Evolutionary conservation across 2,113 vertebrate species (phyloP).

Genomic region (Sceloporus undulatus): DNA sequence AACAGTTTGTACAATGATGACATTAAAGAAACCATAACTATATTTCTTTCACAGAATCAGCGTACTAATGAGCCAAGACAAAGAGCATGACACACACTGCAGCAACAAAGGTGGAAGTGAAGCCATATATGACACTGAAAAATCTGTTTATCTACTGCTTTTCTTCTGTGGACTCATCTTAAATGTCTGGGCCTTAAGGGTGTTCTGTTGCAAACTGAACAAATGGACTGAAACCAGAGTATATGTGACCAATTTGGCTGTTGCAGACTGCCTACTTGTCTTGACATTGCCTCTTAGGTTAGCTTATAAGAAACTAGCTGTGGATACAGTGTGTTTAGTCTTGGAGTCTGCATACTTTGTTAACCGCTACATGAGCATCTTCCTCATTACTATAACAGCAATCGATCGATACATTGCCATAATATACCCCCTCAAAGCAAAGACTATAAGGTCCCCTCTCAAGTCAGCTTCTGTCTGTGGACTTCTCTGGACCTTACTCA

Average conservation of each 20-base stretch:
- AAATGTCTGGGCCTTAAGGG: conserved; percentile 70
- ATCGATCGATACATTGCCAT: conserved; percentile 71
- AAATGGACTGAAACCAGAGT: conserved; percentile 74
- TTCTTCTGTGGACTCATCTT: conserved; percentile 62
- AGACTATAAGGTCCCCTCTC: conserved; percentile 31
- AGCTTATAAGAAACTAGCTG: background rate
- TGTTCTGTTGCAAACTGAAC: conserved; percentile 64
- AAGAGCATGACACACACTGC: background rate
- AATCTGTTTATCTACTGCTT: background rate
- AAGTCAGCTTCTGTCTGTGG: conserved; percentile 68
- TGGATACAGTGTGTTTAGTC: conserved; percentile 34
- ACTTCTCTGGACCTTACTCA: conserved; percentile 67
- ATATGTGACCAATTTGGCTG: conserved; percentile 75
- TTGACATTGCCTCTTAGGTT: conserved; percentile 74
- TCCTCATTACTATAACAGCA: conserved; percentile 63
- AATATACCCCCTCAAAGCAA: conserved; percentile 71
- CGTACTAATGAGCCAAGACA: background rate
- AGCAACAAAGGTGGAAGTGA: background rate
- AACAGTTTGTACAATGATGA: background rate
- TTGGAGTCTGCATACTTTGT: conserved; percentile 67
- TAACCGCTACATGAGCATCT: conserved; percentile 73
- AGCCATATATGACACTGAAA: background rate
- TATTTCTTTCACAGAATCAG: conserved; percentile 13
- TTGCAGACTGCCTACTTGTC: conserved; percentile 73
- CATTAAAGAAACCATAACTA: background rate